These are phyloP conservation scores for Saturnia pavonia DNA, from an alignment of 2,888 invertebrate species.

Conservation along the genomic window DNA sequence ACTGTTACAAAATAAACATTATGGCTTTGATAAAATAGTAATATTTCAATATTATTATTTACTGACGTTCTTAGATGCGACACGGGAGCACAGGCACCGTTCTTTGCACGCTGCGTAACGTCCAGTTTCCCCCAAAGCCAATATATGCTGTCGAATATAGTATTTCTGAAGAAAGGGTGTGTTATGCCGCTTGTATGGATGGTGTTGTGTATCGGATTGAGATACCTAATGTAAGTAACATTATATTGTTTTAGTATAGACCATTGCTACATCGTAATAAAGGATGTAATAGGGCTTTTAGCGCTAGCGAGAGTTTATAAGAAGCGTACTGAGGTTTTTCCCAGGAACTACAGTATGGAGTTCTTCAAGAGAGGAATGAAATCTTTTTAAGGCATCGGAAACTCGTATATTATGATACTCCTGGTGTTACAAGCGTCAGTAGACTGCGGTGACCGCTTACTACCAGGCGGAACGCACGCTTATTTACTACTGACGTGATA, in stretches of 20 bases:
- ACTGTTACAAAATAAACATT: no score
- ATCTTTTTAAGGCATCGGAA: no score
- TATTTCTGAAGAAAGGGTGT: conserved; percentile 57
- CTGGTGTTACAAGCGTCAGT: no score
- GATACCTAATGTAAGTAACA: conserved; percentile 59
- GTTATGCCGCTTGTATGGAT: conserved; percentile 71
- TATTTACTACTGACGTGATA: no score
- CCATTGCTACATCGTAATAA: conserved; percentile 1
- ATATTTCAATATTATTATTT: conserved; percentile 25
- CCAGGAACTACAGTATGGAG: no score
- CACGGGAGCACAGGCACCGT: conserved; percentile 68
- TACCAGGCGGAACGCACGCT: no score
- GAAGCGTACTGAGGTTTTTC: no score
- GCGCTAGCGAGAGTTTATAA: no score
- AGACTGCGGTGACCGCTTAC: no score
- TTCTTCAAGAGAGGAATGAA: no score
- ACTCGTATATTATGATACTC: no score
- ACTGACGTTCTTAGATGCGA: conserved; percentile 56
- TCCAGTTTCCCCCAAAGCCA: conserved; percentile 73
- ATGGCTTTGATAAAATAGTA: neutral
- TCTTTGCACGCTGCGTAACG: conserved; percentile 62
- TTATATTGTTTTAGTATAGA: conserved; percentile 10
- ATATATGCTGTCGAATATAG: conserved; percentile 68
- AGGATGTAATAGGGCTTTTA: neutral
- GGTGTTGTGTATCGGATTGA: conserved; percentile 67